Percentiles rank a stretch among this genome's conserved stretches.
Evolutionary conservation across 2,113 vertebrate genomes (phyloP).

Genomic region (Psilopsiagon aurifrons): DNA sequence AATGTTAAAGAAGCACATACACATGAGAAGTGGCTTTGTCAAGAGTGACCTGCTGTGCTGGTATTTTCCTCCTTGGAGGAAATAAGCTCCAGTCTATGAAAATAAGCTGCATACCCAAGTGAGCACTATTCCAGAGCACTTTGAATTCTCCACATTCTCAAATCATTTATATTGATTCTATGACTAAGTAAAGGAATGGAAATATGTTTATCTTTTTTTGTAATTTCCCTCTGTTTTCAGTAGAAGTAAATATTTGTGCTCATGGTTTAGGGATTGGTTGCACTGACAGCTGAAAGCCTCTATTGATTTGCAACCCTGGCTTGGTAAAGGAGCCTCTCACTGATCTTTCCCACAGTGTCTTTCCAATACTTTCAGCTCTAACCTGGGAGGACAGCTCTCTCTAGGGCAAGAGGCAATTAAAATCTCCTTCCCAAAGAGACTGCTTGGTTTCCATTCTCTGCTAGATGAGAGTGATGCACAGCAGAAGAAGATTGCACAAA

Average conservation of each 20-base stretch:
- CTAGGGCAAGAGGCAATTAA: conserved; percentile 10
- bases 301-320: conserved; percentile 12
- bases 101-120: conserved; percentile 31
- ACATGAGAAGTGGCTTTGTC: not conserved
- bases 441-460: not conserved
- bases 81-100: conserved; percentile 24
- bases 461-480: not conserved
- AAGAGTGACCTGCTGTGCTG: not conserved
- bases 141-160: conserved; percentile 22
- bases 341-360: not conserved
- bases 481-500: not conserved
- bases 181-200: conserved; percentile 51
- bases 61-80: conserved; percentile 1
- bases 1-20: conserved; percentile 1
- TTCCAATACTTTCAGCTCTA: not conserved
- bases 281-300: conserved; percentile 45
- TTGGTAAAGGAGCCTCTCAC: conserved; percentile 8
- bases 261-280: conserved; percentile 41
- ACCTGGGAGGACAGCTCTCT: conserved; percentile 26
- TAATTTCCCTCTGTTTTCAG: conserved; percentile 33
- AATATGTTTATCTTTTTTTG: conserved; percentile 42
- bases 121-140: not conserved
- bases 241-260: conserved; percentile 38
- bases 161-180: conserved; percentile 55
- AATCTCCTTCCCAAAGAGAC: not conserved